These are phyloP conservation scores for Petrolisthes manimaculis DNA, from an alignment of 2,888 invertebrate genomes.

Conservation along the genomic window DNA sequence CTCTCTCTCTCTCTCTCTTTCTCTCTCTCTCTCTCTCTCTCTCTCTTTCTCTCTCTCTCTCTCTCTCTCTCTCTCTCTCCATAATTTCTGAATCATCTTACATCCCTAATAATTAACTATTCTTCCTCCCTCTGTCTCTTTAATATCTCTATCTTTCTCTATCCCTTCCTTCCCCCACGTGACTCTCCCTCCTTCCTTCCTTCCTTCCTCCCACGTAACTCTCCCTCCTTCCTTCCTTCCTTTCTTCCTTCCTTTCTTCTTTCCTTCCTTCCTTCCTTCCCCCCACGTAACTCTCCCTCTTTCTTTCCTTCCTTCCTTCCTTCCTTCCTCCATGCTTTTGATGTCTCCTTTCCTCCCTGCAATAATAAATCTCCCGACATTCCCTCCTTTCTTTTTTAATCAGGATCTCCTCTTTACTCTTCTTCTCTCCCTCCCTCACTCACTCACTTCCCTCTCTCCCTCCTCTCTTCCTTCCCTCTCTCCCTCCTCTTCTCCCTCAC, in stretches of 20 bases:
- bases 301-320: not conserved
- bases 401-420: not conserved
- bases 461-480: not conserved
- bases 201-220: not conserved
- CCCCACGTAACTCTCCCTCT: too few species aligned
- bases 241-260: not conserved
- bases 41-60: not conserved
- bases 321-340: not conserved
- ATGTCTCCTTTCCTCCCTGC: not conserved
- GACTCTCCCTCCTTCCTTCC: not conserved
- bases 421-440: not conserved
- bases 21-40: not conserved
- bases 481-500: not conserved
- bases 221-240: not conserved
- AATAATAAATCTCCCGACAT: not conserved
- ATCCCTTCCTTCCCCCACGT: not conserved
- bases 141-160: too few species aligned
- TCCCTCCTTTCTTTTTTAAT: not conserved
- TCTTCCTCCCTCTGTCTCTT: not conserved
- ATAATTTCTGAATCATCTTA: not conserved
- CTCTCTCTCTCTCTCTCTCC: not conserved
- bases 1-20: not conserved
- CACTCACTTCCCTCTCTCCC: not conserved
- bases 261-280: not conserved
- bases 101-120: not conserved